These are phyloP conservation scores for Matsumurasca onukii DNA, from an alignment of 1,140 invertebrate species.

Conservation along the genomic window DNA sequence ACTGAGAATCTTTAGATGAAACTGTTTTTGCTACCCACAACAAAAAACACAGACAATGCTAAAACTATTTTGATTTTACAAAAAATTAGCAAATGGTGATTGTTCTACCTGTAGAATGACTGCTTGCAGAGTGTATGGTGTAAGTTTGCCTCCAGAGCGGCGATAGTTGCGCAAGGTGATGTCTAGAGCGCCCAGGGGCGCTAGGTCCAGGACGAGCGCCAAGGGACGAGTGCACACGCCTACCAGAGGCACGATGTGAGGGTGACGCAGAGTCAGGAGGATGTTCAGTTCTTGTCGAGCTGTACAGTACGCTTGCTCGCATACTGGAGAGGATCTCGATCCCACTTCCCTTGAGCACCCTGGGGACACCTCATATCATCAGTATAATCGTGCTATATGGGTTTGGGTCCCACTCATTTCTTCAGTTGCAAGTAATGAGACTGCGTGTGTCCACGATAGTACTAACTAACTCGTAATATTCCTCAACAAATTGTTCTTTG, in stretches of 20 bases:
- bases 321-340: constrained; percentile 84
- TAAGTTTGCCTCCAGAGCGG: constrained; percentile 77
- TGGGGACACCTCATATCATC: too few species aligned
- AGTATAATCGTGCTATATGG: too few species aligned
- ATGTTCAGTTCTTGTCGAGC: constrained; percentile 94
- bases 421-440: too few species aligned
- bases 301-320: constrained; percentile 94
- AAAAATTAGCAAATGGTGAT: too few species aligned
- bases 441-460: too few species aligned
- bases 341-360: constrained; percentile 85
- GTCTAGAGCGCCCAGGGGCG: constrained; percentile 89
- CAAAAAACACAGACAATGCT: too few species aligned
- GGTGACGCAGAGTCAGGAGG: constrained; percentile 78
- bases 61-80: too few species aligned
- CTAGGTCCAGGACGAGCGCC: constrained; percentile 88
- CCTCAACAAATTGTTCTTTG: too few species aligned
- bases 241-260: constrained; percentile 90
- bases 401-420: too few species aligned
- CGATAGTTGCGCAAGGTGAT: constrained; percentile 77
- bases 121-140: constrained; percentile 77
- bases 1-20: too few species aligned
- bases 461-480: too few species aligned
- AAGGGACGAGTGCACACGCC: constrained; percentile 86
- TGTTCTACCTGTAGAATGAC: constrained; percentile 79
- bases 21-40: too few species aligned